Conservation (phyloP, 2,113 vertebrate species). For the Chelonoidis abingdonii region DNA sequence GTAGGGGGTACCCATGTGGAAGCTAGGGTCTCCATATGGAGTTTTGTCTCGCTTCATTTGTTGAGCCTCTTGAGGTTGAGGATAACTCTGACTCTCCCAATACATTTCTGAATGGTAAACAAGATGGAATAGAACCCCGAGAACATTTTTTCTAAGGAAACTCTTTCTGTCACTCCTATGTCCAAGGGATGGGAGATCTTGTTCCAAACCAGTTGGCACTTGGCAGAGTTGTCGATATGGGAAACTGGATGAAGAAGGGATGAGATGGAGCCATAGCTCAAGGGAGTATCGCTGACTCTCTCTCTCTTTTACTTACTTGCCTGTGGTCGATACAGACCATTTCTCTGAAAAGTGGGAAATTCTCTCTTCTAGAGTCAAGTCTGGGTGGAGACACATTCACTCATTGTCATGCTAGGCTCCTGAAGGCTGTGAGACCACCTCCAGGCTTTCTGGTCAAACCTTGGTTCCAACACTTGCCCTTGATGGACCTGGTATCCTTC, state of each 20-base stretch:
- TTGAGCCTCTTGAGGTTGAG: neutral
- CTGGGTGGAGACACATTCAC: neutral
- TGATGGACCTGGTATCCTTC: neutral
- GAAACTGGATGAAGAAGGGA: neutral
- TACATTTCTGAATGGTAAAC: neutral
- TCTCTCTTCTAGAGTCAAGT: neutral
- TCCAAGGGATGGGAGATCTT: neutral
- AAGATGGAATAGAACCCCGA: neutral
- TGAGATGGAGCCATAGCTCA: neutral
- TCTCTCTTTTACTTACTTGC: neutral
- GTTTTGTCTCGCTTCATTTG: neutral
- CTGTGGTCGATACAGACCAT: neutral
- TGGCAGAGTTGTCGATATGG: neutral
- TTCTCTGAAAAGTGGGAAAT: neutral
- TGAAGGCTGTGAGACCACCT: neutral
- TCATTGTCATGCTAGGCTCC: neutral
- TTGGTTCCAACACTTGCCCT: neutral
- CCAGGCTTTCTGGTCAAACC: neutral
- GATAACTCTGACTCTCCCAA: neutral
- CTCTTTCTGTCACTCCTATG: neutral
- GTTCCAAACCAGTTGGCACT: neutral
- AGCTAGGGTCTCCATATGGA: neutral
- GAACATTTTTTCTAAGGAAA: neutral
- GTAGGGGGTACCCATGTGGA: neutral
- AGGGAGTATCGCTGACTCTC: neutral